Evolutionary conservation across 64 coral and sea anemone genomes (phyloP).

Genomic region (Catalaphyllia jardinei): DNA sequence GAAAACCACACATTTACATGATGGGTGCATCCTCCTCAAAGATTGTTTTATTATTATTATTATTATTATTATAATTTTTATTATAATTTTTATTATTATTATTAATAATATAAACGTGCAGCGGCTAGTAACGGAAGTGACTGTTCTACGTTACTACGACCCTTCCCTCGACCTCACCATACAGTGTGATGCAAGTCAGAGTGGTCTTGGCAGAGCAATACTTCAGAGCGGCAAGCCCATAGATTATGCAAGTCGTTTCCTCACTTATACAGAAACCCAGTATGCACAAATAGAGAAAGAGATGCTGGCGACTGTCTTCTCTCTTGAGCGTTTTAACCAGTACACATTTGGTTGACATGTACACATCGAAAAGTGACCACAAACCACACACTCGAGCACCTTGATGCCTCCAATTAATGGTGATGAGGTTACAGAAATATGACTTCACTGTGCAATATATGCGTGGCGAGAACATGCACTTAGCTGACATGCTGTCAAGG

Average conservation of each 20-base stretch:
- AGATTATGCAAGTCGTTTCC: constrained; percentile 22
- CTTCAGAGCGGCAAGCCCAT: constrained; percentile 30
- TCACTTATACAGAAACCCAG: constrained; percentile 36
- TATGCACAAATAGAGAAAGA: constrained; percentile 65
- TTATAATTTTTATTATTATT: too few species aligned
- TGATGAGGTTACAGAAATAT: constrained; percentile 39
- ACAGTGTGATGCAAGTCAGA: constrained; percentile 42
- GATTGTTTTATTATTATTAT: too few species aligned
- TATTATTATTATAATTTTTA: too few species aligned
- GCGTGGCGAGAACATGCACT: constrained; percentile 42
- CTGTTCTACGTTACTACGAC: constrained; percentile 39
- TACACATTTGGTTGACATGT: constrained; percentile 33
- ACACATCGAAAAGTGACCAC: constrained; percentile 6
- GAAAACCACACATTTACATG: too few species aligned
- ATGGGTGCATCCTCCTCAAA: too few species aligned
- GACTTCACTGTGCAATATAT: neutral
- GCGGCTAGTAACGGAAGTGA: constrained; percentile 22
- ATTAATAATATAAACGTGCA: constrained; percentile 24
- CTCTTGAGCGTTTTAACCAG: constrained; percentile 45
- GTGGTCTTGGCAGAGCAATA: constrained; percentile 39
- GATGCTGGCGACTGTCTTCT: constrained; percentile 46
- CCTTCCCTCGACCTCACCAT: constrained; percentile 28
- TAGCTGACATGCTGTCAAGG: constrained; percentile 32
- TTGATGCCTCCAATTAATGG: neutral
- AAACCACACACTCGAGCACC: constrained; percentile 26